phyloP scores from a whole-genome alignment of 2,113 vertebrate genomes.

The Hyperopisus bebe region DNA sequence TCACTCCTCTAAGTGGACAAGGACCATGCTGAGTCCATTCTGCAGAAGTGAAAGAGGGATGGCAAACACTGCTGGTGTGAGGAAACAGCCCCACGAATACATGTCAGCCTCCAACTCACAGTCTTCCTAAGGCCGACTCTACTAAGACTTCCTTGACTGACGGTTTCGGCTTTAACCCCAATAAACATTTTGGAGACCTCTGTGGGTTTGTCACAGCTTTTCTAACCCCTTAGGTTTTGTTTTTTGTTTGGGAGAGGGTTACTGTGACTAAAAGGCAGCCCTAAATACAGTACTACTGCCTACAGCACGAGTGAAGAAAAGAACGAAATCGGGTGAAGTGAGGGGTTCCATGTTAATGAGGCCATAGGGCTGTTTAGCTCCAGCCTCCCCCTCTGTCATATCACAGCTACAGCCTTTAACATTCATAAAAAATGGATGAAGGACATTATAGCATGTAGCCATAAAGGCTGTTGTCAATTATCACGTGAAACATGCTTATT shows the following conservation, averaged over 20 bases:
- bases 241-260: not conserved
- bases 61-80: not conserved
- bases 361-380: conserved; percentile 15
- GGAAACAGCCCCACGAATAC: not conserved
- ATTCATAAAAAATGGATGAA: conserved; percentile 20
- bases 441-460: conserved; percentile 4
- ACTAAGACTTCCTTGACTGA: not conserved
- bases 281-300: not conserved
- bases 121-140: not conserved
- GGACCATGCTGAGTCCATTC: not conserved
- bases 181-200: not conserved
- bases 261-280: not conserved
- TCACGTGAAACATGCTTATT: not conserved
- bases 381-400: conserved; percentile 39
- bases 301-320: not conserved
- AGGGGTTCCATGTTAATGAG: not conserved
- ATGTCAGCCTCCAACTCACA: not conserved
- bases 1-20: not conserved
- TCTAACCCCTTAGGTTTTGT: no score
- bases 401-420: conserved; percentile 44
- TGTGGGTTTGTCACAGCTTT: not conserved
- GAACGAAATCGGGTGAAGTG: not conserved
- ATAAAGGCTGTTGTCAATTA: not conserved
- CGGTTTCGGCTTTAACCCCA: not conserved
- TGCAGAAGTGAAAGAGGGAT: not conserved